Evolutionary conservation across 1,140 invertebrate species (phyloP), one percentile per base, ranked within the genome.

Genomic region (Polypedilum pembai): DNA sequence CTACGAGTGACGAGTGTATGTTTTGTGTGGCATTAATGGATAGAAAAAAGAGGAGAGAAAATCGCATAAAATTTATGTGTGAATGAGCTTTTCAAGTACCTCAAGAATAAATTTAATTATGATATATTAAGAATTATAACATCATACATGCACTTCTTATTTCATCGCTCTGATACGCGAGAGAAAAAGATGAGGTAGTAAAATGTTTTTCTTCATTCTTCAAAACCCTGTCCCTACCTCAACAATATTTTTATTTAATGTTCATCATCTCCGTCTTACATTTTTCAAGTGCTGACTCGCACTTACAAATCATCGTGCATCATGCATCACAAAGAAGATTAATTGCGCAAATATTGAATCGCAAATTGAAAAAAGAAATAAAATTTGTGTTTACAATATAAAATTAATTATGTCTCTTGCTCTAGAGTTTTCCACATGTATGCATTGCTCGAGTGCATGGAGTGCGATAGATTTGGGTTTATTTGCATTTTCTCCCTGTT

Each of bases 301-400:
- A n/a, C n/a, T n/a, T 56, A 56, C 3, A 56, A 12, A n/a, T 45
- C 12, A 56, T 15, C 15, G 41, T 56, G 45, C 45, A 45, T 45
- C 41, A 56, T 12, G 45, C 45, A 56, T 56, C 10, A 12, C 45
- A 56, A 56, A 56, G 45, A 56, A 56, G 45, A 56, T 56, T 56
- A 56, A 56, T 56, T 56, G n/a, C 45, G n/a, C 45, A 56, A 56
- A 56, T 56, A 56, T 56, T 56, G 45, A 56, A 56, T n/a, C 15
- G 41, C 1, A 33, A 45, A 45, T 45, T 2, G 41, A 45, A 45
- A 45, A n/a, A n/a, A n/a, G n/a, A n/a, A n/a, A n/a, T 56, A 3
- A 56, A 56, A 56, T 56, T 33, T 33, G 24, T 33, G 24, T 33
- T 33, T 33, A 33, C 24, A 33, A 33, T 33, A 33, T 33, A 33